A percentile compares a stretch with the other conserved stretches of the same genome.
phyloP scores from a whole-genome alignment of 2,888 invertebrate genomes.

The Masnerella sp. region DNA sequence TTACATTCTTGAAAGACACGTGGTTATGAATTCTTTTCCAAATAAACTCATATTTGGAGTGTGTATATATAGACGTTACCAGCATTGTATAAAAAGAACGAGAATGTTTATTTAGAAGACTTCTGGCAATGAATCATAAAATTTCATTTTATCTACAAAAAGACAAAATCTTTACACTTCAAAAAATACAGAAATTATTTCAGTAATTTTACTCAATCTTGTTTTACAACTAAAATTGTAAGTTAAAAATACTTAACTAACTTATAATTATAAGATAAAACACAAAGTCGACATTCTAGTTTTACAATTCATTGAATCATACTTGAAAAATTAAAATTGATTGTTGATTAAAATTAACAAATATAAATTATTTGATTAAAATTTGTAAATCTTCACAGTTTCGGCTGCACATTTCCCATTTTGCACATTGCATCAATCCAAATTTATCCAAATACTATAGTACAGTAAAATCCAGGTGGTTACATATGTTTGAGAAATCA shows the following conservation, averaged over 20 bases:
- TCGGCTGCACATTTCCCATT: conserved; percentile 6
- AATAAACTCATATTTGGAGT: conserved; percentile 36
- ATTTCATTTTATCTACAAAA: conserved; percentile 1
- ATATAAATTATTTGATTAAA: neutral
- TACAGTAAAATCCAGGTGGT: conserved; percentile 69
- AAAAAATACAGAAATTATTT: no score
- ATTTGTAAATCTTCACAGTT: no score
- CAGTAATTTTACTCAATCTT: no score
- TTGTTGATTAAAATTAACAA: no score
- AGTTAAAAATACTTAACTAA: no score
- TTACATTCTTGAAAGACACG: conserved; percentile 8
- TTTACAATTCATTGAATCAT: no score
- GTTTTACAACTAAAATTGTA: no score
- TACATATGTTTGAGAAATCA: conserved; percentile 63
- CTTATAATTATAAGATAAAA: no score
- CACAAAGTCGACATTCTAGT: no score
- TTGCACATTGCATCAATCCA: conserved; percentile 13
- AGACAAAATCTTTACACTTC: no score
- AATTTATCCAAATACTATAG: conserved; percentile 19
- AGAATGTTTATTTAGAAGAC: conserved; percentile 35
- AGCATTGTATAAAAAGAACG: conserved; percentile 18
- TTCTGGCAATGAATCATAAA: conserved; percentile 39
- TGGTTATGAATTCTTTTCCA: conserved; percentile 21
- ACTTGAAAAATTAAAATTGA: no score
- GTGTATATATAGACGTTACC: conserved; percentile 17